Evolutionary conservation across 2,888 invertebrate species (phyloP).

Genomic region (Macrostomum cliftonense): DNA sequence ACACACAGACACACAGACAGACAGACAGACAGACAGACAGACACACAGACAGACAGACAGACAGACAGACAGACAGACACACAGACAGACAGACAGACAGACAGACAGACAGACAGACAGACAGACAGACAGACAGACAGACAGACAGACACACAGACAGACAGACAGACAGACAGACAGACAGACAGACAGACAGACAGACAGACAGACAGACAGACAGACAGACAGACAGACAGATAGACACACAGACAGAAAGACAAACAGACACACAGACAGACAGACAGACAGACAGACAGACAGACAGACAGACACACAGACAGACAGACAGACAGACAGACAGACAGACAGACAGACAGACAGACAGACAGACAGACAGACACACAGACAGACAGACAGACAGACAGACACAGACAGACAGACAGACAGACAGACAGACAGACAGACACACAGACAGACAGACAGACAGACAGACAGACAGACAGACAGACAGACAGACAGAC

Average conservation of each 20-base stretch:
- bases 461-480: background rate
- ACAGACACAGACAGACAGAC: background rate
- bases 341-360: background rate
- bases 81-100: too few species aligned
- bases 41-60: too few species aligned
- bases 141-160: too few species aligned
- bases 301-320: background rate
- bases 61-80: too few species aligned
- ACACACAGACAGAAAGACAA: too few species aligned
- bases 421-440: background rate
- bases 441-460: background rate
- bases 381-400: background rate
- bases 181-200: background rate
- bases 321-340: background rate
- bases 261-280: background rate
- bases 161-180: too few species aligned
- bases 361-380: background rate
- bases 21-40: too few species aligned
- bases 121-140: too few species aligned
- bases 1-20: too few species aligned
- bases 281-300: background rate
- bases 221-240: background rate
- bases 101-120: too few species aligned
- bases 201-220: background rate
- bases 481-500: background rate